A percentile compares a stretch with the other conserved stretches of the same genome.
Conservation (phyloP, 2,888 invertebrate species). For the Gisinianus flammeolus region DNA sequence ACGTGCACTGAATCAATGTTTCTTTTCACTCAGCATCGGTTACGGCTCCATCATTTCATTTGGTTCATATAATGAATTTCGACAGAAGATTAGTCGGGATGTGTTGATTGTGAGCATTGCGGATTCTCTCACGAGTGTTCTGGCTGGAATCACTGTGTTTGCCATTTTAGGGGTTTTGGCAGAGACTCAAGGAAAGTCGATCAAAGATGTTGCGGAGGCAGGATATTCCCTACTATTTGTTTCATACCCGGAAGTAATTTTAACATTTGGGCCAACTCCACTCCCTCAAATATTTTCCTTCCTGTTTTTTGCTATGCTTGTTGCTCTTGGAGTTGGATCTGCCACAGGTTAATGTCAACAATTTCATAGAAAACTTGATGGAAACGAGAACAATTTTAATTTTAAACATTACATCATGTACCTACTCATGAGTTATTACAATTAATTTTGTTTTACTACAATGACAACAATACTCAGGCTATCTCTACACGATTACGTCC, state of each 20-base stretch:
- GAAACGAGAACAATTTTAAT: background rate
- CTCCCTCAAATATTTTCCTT: constrained; percentile 30
- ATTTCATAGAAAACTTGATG: background rate
- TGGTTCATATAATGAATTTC: constrained; percentile 32
- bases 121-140: constrained; percentile 14
- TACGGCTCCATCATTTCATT: constrained; percentile 30
- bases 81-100: constrained; percentile 15
- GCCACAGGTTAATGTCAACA: background rate
- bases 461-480: background rate
- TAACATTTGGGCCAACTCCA: constrained; percentile 1
- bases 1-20: constrained; percentile 22
- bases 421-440: background rate
- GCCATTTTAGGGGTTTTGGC: constrained; percentile 17
- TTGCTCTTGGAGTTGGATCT: constrained; percentile 27
- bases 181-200: background rate
- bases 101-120: constrained; percentile 8
- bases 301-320: constrained; percentile 33
- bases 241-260: constrained; percentile 28
- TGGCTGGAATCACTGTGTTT: constrained; percentile 26
- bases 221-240: constrained; percentile 7
- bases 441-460: background rate
- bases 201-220: background rate
- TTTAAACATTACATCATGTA: background rate
- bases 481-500: constrained; percentile 13
- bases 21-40: constrained; percentile 34